Evolutionary conservation across 2,797 vertebrate genomes (phyloP).

Genomic region (Trachurus trachurus): DNA sequence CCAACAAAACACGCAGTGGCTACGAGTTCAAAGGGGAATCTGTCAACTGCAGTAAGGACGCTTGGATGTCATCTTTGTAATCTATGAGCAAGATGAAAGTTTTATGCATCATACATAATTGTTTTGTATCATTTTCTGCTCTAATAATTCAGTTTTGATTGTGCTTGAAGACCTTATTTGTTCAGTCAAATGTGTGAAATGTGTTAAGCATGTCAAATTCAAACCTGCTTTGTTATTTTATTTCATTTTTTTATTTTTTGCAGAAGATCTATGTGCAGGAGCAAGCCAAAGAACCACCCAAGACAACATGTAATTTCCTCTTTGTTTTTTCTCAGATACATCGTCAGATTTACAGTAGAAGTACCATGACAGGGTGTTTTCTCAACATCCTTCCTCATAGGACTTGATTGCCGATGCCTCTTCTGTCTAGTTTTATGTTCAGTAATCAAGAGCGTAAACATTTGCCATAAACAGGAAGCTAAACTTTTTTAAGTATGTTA

Average conservation of each 20-base stretch:
- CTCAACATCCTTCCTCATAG: conserved; percentile 37
- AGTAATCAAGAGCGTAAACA: conserved; percentile 36
- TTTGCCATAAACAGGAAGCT: conserved; percentile 60
- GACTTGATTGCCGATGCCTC: conserved; percentile 4
- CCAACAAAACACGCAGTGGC: rapidly evolving
- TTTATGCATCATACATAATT: background rate
- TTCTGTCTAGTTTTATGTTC: background rate
- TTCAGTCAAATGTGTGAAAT: background rate
- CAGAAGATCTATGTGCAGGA: conserved; percentile 73
- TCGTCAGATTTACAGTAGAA: background rate
- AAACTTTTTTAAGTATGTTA: background rate
- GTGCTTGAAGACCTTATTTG: no score
- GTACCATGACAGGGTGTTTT: conserved; percentile 19
- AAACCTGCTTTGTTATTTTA: background rate
- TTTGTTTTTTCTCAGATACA: background rate
- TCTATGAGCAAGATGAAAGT: background rate
- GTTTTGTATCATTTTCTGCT: background rate
- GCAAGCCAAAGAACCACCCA: background rate
- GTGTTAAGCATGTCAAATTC: background rate
- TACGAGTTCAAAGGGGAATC: background rate
- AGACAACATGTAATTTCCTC: conserved; percentile 69
- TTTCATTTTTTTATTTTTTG: conserved; percentile 11
- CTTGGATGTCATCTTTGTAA: background rate
- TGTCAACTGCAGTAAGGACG: conserved; percentile 78
- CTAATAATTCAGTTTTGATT: background rate